Conservation (phyloP, 2,888 invertebrate genomes). For the Ecliptopera silaceata region DNA sequence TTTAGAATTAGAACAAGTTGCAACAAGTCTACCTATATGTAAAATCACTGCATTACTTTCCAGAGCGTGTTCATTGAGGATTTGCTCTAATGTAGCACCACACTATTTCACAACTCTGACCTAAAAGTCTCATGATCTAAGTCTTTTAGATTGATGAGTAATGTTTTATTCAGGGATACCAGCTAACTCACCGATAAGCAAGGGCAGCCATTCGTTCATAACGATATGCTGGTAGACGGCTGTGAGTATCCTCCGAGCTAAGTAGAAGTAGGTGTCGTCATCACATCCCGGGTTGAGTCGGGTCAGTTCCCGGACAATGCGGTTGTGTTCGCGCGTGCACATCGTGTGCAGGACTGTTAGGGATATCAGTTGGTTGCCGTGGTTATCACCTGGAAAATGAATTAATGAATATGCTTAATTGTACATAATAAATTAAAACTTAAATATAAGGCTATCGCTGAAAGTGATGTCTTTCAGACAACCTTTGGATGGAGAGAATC, state of each 20-base stretch:
- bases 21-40: too few species aligned
- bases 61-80: too few species aligned
- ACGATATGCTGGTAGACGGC: conserved; percentile 91
- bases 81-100: too few species aligned
- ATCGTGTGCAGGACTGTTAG: conserved; percentile 88
- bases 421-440: conserved; percentile 14
- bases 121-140: too few species aligned
- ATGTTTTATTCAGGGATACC: too few species aligned
- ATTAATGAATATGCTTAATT: background rate
- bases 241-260: conserved; percentile 87
- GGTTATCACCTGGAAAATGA: conserved; percentile 85
- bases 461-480: too few species aligned
- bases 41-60: too few species aligned
- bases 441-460: too few species aligned
- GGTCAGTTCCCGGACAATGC: conserved; percentile 85
- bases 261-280: conserved; percentile 89
- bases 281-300: conserved; percentile 88
- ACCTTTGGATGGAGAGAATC: too few species aligned
- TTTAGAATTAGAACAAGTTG: too few species aligned
- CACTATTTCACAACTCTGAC: too few species aligned
- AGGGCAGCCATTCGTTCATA: conserved; percentile 91
- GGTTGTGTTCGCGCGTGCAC: conserved; percentile 91
- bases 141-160: too few species aligned
- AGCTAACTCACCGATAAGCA: conserved; percentile 84
- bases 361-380: conserved; percentile 90